These are phyloP conservation scores for Strigamia crassipes DNA, from an alignment of 2,888 invertebrate species.

Conservation along the genomic window DNA sequence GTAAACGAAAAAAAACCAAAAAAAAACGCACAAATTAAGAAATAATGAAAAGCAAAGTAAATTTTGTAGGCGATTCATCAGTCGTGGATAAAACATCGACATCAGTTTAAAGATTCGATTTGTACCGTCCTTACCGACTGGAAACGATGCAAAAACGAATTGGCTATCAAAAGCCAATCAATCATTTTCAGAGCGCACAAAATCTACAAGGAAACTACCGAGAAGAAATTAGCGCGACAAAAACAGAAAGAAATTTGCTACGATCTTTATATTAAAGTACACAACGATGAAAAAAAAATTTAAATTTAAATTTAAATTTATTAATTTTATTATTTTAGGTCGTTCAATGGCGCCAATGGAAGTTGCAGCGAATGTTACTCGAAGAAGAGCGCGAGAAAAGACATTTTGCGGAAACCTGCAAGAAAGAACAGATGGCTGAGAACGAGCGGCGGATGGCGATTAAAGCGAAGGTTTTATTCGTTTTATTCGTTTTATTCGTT, in stretches of 20 bases:
- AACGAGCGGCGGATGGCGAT: not conserved
- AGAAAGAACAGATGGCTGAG: not conserved
- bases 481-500: too few species aligned
- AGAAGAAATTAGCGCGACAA: not conserved
- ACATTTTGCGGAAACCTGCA: not conserved
- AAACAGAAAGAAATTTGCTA: slow-evolving; percentile 15
- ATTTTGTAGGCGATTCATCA: slow-evolving; percentile 13
- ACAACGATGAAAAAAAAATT: too few species aligned
- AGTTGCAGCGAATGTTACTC: not conserved
- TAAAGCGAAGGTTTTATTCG: not conserved
- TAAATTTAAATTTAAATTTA: not conserved
- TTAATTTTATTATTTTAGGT: not conserved
- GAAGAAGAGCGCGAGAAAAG: not conserved
- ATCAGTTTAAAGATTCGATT: not conserved
- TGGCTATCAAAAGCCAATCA: not conserved
- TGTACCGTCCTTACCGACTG: not conserved
- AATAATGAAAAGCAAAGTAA: not conserved
- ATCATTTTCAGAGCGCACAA: not conserved
- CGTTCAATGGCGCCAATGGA: slow-evolving; percentile 8
- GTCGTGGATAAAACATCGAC: slow-evolving; percentile 5
- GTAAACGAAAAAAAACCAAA: too few species aligned
- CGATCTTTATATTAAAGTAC: slow-evolving; percentile 1
- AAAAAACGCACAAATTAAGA: too few species aligned
- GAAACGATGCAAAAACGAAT: slow-evolving; percentile 13
- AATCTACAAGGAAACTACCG: not conserved